phyloP scores from a whole-genome alignment of 2,888 invertebrate genomes.

The Dermolepida albohirtum region DNA sequence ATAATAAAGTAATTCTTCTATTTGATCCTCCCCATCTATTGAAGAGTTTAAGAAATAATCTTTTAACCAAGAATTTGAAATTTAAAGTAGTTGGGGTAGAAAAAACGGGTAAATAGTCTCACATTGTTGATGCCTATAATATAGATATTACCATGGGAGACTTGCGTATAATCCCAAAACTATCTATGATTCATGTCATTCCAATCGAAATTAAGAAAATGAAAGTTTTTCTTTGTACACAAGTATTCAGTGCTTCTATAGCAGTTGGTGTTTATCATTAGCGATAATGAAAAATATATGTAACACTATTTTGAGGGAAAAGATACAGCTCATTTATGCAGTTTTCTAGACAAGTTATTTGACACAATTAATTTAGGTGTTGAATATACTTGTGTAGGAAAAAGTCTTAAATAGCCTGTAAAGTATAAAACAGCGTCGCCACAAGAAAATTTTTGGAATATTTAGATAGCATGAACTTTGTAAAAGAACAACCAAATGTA shows the following conservation, averaged over 20 bases:
- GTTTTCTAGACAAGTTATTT: neutral
- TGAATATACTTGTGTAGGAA: neutral
- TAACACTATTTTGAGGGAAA: neutral
- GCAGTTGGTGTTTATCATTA: conserved; percentile 41
- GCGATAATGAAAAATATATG: neutral
- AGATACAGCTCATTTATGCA: too few relatives aligned
- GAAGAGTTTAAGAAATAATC: too few relatives aligned
- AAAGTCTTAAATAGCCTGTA: neutral
- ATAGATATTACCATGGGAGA: too few relatives aligned
- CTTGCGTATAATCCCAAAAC: too few relatives aligned
- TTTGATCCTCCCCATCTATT: too few relatives aligned
- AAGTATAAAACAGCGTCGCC: neutral
- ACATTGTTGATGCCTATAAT: too few relatives aligned
- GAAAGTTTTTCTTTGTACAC: conserved; percentile 46
- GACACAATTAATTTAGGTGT: neutral
- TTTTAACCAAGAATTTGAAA: conserved; percentile 43
- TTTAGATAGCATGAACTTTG: neutral
- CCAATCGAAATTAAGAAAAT: too few relatives aligned
- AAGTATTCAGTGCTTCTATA: conserved; percentile 48
- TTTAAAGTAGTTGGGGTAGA: conserved; percentile 28
- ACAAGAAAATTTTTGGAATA: neutral
- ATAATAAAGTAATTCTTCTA: conserved; percentile 37
- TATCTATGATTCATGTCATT: too few relatives aligned
- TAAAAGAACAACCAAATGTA: too few relatives aligned
- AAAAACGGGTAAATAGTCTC: conserved; percentile 44